Evolutionary conservation across 2,797 vertebrate species (phyloP), one percentile per base, ranked within the genome.

Genomic region (Acanthurus leucopareius): DNA sequence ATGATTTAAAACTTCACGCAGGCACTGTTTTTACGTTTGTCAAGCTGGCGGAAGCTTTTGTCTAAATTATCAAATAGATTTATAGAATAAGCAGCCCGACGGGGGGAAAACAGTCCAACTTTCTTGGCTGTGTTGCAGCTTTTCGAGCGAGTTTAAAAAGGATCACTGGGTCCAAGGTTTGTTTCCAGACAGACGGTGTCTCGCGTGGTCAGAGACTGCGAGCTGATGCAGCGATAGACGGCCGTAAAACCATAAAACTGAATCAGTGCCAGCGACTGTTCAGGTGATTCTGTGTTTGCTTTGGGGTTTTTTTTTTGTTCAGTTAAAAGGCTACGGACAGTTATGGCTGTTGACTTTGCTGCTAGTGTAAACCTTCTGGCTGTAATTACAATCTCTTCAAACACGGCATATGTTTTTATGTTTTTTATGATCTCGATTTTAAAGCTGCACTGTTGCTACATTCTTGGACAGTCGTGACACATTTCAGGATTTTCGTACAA

Each of bases 211-310:
- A 45, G 25, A 22, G 54, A 79, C 77, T 78, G n/a, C 62, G 32
- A 59, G 65, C 75, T 56, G 78, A 40, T 38, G 38, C 35, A 59
- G 76, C 80, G 54, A 67, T 28, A 53, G 48, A 51, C 28, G 5
- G 8, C 59, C 66, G 75, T 88, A 89, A 88, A 91, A 79, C 62
- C 68, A 87, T 90, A 88, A 91, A 87, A 56, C 47, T 35, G 19
- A 35, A 70, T 84, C 64, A 68, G 38, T 59, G 35, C 32, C 70
- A 11, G 57, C 66, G 70, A 83, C 82, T 84, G 65, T 69, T 78
- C 49, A 81, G 49, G 42, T 47, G 38, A 60, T 52, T 79, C 57
- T 69, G n/a, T 83, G 56, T 86, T 80, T 86, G 69, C 66, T 40
- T 80, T 67, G 4, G 38, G 8, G n/a, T 16, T 59, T 17, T 62